Evolutionary conservation across 1,140 invertebrate species (phyloP).

Genomic region (Psilanteris sp.): DNA sequence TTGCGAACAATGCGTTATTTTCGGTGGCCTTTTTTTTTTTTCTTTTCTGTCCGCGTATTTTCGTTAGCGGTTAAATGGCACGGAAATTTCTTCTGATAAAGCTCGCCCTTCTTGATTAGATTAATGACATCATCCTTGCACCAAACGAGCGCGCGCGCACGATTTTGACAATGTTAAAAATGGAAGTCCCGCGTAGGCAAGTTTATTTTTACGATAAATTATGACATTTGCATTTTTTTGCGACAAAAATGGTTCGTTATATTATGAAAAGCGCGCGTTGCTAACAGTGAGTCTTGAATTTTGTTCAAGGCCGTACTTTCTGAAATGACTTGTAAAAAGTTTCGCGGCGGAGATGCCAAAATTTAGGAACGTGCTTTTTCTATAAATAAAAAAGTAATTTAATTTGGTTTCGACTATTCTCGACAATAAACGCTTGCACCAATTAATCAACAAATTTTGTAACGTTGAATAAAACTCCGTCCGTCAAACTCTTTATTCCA

Average conservation of each 20-base stretch:
- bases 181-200: too few relatives aligned
- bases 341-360: background rate
- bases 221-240: conserved; percentile 5
- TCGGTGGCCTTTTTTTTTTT: too few relatives aligned
- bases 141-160: too few relatives aligned
- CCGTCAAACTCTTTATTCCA: background rate
- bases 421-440: conserved; percentile 9
- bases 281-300: conserved; percentile 1
- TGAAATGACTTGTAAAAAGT: conserved; percentile 12
- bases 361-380: conserved; percentile 15
- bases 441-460: too few relatives aligned
- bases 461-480: background rate
- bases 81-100: conserved; percentile 24
- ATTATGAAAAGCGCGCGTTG: conserved; percentile 1
- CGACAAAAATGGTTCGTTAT: conserved; percentile 1
- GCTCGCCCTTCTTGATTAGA: conserved; percentile 5
- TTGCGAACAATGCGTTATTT: too few relatives aligned
- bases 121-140: too few relatives aligned
- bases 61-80: conserved; percentile 6
- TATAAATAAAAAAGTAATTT: conserved; percentile 22
- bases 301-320: conserved; percentile 26
- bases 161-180: too few relatives aligned
- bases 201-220: too few relatives aligned
- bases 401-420: background rate
- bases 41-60: too few relatives aligned